A percentile compares a stretch with the other conserved stretches of the same genome.
Conservation (phyloP, 2,113 vertebrate genomes). For the rat (Rattus norvegicus) region GRCr8 NC_086020.1:146819501-146820000, state of each 20-base stretch:
- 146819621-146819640: not conserved
- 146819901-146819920: not conserved
- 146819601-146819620: not conserved
- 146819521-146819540: not conserved
- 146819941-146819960: conserved; percentile 85
- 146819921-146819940: conserved; percentile 77
- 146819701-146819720: not conserved
- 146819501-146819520: conserved; percentile 19
- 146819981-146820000: conserved; percentile 82
- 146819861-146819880: not conserved
- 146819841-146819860: not conserved
- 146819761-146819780: not conserved
- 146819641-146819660: not conserved
- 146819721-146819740: conserved; percentile 16
- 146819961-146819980: conserved; percentile 83
- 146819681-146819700: not conserved
- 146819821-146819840: not conserved
- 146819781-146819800: not conserved
- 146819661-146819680: not conserved
- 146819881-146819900: not conserved
- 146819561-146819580: not conserved
- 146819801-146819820: conserved; percentile 50
- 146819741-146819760: not conserved
- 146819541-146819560: not conserved
- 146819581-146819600: not conserved